Percentiles rank a stretch among this genome's conserved stretches.
Conservation (phyloP, 2,888 invertebrate species). For the Noctua comes region DNA sequence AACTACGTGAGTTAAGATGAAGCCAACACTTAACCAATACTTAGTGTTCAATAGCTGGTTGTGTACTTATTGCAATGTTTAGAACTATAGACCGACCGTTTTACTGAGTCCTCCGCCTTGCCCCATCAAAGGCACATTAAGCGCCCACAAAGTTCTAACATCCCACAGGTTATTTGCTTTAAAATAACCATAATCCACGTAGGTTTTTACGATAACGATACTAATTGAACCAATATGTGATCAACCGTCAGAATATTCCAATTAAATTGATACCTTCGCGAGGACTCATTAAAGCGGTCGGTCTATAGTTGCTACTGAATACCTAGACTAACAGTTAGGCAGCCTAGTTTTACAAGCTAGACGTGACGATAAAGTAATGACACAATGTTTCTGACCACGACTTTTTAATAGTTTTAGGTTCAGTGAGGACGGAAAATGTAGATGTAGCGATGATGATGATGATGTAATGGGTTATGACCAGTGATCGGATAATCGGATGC, state of each 20-base stretch:
- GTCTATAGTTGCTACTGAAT: slow-evolving; percentile 1
- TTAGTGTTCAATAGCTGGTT: slow-evolving; percentile 17
- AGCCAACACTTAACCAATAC: slow-evolving; percentile 22
- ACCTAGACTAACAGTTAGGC: slow-evolving; percentile 25
- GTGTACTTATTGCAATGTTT: slow-evolving; percentile 14
- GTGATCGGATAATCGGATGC: no score
- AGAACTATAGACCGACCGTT: neutral
- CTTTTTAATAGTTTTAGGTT: slow-evolving; percentile 1
- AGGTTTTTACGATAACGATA: no score
- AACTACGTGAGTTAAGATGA: slow-evolving; percentile 5
- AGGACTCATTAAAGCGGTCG: no score
- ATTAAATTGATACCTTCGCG: no score
- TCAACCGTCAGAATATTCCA: no score
- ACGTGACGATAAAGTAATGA: slow-evolving; percentile 48
- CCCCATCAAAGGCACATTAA: no score
- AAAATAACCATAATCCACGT: no score
- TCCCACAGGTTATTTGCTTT: no score
- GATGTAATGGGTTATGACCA: no score
- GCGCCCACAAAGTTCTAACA: no score
- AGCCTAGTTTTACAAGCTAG: slow-evolving; percentile 32
- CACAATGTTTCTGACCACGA: slow-evolving; percentile 22
- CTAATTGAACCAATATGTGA: no score
- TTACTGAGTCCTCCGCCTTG: no score
- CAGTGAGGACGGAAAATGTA: neutral
- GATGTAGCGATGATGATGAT: neutral